Evolutionary conservation across 2,113 vertebrate species (phyloP).

Genomic region (Pleuronectes platessa): DNA sequence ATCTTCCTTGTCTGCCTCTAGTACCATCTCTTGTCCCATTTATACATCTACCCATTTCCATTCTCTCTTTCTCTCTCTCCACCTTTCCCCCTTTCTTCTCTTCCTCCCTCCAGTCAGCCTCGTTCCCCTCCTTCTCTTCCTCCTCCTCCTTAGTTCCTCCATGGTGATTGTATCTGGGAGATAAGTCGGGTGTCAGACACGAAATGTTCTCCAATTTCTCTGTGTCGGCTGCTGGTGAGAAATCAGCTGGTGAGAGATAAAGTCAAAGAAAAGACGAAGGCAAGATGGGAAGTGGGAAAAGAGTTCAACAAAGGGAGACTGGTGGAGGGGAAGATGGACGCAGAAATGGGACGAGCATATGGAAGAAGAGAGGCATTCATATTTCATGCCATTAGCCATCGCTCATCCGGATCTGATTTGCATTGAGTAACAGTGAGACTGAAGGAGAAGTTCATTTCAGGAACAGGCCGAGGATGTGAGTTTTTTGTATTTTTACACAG

Average conservation of each 20-base stretch:
- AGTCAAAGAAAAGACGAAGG: slow-evolving; percentile 26
- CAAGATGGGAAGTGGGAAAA: not conserved
- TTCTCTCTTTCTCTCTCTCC: slow-evolving; percentile 9
- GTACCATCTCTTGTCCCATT: not conserved
- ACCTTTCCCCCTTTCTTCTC: not conserved
- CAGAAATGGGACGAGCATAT: not conserved
- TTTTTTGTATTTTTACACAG: too few relatives aligned
- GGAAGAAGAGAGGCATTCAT: slow-evolving; percentile 1
- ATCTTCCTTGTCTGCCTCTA: not conserved
- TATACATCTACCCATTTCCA: not conserved
- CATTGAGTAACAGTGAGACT: not conserved
- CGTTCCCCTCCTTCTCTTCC: not conserved
- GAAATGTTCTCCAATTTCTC: slow-evolving; percentile 68
- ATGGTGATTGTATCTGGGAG: slow-evolving; percentile 56
- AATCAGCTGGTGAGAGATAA: slow-evolving; percentile 46
- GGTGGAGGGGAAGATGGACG: not conserved
- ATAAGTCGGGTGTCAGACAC: slow-evolving; percentile 67
- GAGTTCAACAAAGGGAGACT: not conserved
- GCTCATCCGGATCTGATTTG: not conserved
- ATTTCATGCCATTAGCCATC: not conserved
- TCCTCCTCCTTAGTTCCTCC: slow-evolving; percentile 38
- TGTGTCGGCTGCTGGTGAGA: slow-evolving; percentile 49
- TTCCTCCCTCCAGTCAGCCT: slow-evolving; percentile 22
- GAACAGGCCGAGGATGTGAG: too few relatives aligned
- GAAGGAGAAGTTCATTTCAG: not conserved